These are phyloP conservation scores for Iguana delicatissima DNA, from an alignment of 2,797 vertebrate species.

Conservation along the genomic window DNA sequence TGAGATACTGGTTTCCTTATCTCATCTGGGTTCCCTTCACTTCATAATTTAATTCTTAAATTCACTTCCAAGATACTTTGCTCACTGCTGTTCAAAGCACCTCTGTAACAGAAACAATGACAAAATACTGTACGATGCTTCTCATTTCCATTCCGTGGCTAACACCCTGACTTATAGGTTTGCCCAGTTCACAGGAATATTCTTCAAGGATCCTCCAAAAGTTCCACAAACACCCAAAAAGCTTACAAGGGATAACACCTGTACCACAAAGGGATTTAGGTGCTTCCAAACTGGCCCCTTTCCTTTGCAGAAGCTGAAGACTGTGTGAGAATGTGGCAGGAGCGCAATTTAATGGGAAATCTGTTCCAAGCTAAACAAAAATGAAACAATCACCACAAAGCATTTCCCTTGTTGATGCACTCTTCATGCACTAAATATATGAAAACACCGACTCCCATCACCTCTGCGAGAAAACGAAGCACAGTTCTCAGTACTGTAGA, in stretches of 20 bases:
- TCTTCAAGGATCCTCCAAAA: neutral
- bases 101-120: neutral
- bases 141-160: neutral
- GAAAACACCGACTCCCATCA: neutral
- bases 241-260: neutral
- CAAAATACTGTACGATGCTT: neutral
- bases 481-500: neutral
- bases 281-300: neutral
- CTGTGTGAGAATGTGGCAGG: neutral
- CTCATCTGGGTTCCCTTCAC: neutral
- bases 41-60: neutral
- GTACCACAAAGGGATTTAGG: neutral
- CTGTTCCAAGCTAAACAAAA: neutral
- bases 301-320: neutral
- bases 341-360: neutral
- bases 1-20: neutral
- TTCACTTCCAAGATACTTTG: neutral
- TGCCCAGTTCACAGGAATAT: neutral
- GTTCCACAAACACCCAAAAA: neutral
- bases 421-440: neutral
- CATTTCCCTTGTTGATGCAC: neutral
- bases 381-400: neutral
- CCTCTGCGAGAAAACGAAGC: too few relatives aligned
- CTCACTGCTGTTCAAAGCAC: neutral
- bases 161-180: neutral